Conservation (phyloP, 2,113 vertebrate genomes). For the Tenebrosternarchus preto region DNA sequence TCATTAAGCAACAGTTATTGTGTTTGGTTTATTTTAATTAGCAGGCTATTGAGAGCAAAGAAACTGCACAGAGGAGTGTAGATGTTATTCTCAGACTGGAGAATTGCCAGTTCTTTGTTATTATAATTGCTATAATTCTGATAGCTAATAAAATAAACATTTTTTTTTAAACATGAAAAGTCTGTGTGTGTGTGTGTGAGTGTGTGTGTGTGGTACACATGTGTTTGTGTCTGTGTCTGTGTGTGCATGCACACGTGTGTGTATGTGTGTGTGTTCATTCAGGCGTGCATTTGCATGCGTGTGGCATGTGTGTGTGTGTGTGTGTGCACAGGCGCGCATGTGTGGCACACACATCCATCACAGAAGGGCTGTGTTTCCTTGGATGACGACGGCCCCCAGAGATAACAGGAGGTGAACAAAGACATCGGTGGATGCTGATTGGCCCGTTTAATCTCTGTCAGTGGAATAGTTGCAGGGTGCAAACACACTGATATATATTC, state of each 20-base stretch:
- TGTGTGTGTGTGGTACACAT: not conserved
- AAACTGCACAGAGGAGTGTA: conserved; percentile 20
- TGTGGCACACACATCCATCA: conserved; percentile 53
- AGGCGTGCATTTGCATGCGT: conserved; percentile 37
- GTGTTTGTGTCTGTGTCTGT: not conserved
- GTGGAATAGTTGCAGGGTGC: conserved; percentile 44
- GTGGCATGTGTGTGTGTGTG: conserved; percentile 16
- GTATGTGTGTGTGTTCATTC: conserved; percentile 20
- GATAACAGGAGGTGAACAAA: conserved; percentile 56
- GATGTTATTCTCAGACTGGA: conserved; percentile 34
- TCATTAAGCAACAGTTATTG: conserved; percentile 57
- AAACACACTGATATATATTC: conserved; percentile 57
- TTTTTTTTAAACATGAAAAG: conserved; percentile 21
- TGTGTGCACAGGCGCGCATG: conserved; percentile 23
- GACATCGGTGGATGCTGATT: conserved; percentile 54
- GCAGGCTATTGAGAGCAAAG: conserved; percentile 40
- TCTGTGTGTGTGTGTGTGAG: conserved; percentile 1
- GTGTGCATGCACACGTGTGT: not conserved
- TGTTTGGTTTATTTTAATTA: conserved; percentile 61
- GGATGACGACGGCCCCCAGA: conserved; percentile 52
- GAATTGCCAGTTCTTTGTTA: conserved; percentile 50
- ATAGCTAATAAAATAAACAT: conserved; percentile 53
- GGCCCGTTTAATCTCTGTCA: conserved; percentile 60
- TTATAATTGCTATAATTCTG: conserved; percentile 46
- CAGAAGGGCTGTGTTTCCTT: conserved; percentile 38